Evolutionary conservation across 2,113 vertebrate genomes (phyloP), one percentile per base, ranked within the genome.

Genomic region (Equus przewalskii): DNA sequence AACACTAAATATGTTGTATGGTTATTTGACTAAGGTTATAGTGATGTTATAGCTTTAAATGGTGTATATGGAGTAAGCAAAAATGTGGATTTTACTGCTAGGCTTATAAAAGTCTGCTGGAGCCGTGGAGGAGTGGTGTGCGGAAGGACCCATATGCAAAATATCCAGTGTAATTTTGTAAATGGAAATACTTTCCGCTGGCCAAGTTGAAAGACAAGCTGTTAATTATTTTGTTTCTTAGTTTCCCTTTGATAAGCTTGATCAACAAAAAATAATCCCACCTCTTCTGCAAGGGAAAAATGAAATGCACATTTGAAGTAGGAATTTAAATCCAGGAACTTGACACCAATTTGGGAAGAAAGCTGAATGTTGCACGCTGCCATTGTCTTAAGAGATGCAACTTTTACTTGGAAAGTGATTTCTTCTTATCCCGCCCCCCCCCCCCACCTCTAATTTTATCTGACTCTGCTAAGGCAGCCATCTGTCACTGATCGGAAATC

Each of bases 1-100:
- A 99, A 99, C 98, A 99, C 98, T 99, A 99, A 99, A 99, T 99
- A 98, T 98, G 98, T 97, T 98, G 98, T 98, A 98, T 97, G 96
- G 97, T 97, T 98, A 98, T 98, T 98, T 98, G 98, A 99, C 98
- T 95, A 98, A 98, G 98, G 93, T 98, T 98, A 98, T 98, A 98
- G 99, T 92, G 98, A 98, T 98, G 98, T 98, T 98, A 97, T 98
- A 97, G 96, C 97, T 98, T 98, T 94, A 97, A 98, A 98, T 18
- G 85, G 90, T 96, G 80, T 79, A 87, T 91, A 98, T 15, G 89
- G 91, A 93, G 81, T 83, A 98, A 98, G 97, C 78, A 94, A 97
- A 97, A 98, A 97, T 3, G 62, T 94, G 97, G 89, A 46, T 70
- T 97, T 98, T 94, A 92, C 82, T 21, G 5, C 41, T 0, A 21